phyloP scores from a whole-genome alignment of 2,113 vertebrate species.

The Sturnus vulgaris region DNA sequence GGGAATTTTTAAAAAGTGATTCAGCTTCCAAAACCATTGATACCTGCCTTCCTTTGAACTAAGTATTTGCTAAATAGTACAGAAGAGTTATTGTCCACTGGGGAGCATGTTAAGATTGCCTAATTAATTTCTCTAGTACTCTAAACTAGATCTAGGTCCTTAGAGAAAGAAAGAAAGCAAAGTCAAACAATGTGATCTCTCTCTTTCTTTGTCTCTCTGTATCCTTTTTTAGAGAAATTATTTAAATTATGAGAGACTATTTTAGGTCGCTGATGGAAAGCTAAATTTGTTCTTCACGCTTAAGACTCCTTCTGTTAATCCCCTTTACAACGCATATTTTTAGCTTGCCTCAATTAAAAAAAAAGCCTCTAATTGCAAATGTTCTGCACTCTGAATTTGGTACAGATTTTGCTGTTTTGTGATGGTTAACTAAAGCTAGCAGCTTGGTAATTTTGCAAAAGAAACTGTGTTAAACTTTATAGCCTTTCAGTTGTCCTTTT shows the following conservation, averaged over 20 bases:
- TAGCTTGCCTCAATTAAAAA: background rate
- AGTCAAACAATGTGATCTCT: background rate
- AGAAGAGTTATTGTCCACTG: background rate
- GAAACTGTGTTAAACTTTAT: background rate
- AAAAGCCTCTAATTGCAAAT: background rate
- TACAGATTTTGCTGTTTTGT: background rate
- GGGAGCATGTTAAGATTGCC: background rate
- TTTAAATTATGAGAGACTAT: conserved; percentile 6
- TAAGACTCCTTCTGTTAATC: background rate
- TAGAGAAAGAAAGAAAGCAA: background rate
- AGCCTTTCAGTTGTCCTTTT: background rate
- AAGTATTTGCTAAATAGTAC: background rate
- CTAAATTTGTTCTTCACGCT: conserved; percentile 11
- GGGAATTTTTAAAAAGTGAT: conserved; percentile 22
- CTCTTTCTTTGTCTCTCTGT: background rate
- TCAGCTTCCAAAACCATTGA: background rate
- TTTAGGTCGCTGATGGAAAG: conserved; percentile 1
- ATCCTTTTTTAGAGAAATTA: background rate
- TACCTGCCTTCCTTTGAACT: background rate
- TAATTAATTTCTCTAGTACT: conserved; percentile 52
- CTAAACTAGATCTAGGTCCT: conserved; percentile 10
- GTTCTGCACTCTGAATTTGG: background rate
- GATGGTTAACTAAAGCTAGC: background rate
- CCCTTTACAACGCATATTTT: background rate
- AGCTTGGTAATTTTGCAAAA: background rate